Conservation (phyloP, 2,113 vertebrate genomes). For the Cyanocitta stelleri region DNA sequence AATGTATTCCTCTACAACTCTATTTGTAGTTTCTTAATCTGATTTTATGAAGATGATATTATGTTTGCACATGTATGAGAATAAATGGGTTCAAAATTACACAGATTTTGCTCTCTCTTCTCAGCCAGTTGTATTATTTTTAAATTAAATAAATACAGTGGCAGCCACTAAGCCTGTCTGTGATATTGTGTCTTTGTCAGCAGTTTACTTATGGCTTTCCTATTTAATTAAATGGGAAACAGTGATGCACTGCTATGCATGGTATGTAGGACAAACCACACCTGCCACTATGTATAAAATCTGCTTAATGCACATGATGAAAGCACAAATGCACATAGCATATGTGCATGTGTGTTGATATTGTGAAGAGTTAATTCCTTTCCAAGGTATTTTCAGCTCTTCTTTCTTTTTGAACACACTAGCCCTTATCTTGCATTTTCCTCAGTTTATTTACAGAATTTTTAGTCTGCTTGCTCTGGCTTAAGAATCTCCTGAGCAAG, state of each 20-base stretch:
- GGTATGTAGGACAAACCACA: conserved; percentile 30
- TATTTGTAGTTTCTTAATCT: conserved; percentile 20
- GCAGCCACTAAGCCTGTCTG: conserved; percentile 13
- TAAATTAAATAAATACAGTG: conserved; percentile 42
- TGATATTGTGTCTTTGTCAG: conserved; percentile 30
- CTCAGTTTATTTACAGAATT: conserved; percentile 38
- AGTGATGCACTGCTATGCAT: neutral
- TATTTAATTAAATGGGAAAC: conserved; percentile 54
- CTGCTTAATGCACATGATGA: neutral
- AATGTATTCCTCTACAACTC: neutral
- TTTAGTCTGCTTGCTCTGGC: conserved; percentile 22
- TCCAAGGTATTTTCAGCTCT: neutral
- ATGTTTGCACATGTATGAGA: conserved; percentile 19
- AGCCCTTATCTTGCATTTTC: conserved; percentile 44
- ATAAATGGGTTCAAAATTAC: conserved; percentile 47
- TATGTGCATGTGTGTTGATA: neutral
- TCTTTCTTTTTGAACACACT: conserved; percentile 18
- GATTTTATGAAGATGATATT: conserved; percentile 11
- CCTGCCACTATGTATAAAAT: neutral
- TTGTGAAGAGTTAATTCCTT: neutral
- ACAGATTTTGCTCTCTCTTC: neutral
- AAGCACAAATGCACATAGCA: neutral
- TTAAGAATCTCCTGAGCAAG: conserved; percentile 62
- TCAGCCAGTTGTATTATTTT: conserved; percentile 15
- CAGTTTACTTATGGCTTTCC: conserved; percentile 31